phyloP scores from a whole-genome alignment of 1,140 invertebrate genomes.

The Paramacrobiotus metropolitanus region DNA sequence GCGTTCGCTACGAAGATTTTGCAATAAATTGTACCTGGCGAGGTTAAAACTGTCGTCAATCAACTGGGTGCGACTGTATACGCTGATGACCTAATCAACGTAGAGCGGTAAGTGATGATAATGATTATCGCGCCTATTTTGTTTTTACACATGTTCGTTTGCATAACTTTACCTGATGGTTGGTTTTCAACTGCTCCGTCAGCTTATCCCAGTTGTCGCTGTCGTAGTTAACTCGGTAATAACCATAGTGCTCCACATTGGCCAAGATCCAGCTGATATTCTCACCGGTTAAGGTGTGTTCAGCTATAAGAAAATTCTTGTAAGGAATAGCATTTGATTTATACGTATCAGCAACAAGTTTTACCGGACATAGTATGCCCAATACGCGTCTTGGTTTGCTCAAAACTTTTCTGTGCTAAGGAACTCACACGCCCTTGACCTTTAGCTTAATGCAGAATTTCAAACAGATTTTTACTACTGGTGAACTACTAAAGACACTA shows the following conservation, averaged over 20 bases:
- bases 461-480: too few relatives aligned
- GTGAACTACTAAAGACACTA: too few relatives aligned
- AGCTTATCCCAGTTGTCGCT: slow-evolving; percentile 47
- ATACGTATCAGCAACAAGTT: too few relatives aligned
- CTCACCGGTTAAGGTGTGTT: neutral
- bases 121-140: slow-evolving; percentile 4
- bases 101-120: neutral
- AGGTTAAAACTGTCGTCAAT: slow-evolving; percentile 65
- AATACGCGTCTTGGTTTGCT: slow-evolving; percentile 23
- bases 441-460: too few relatives aligned
- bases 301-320: neutral
- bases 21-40: slow-evolving; percentile 24
- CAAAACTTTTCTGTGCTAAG: slow-evolving; percentile 7
- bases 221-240: slow-evolving; percentile 62
- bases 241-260: slow-evolving; percentile 52
- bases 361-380: too few relatives aligned
- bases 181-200: slow-evolving; percentile 35
- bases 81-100: slow-evolving; percentile 30
- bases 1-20: neutral
- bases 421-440: neutral
- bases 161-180: neutral
- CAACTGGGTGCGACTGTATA: slow-evolving; percentile 59
- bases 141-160: slow-evolving; percentile 15
- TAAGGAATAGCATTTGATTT: neutral
- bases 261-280: slow-evolving; percentile 47